Conservation (phyloP, 2,888 invertebrate genomes). For the Acanthosepion pharaonis region DNA sequence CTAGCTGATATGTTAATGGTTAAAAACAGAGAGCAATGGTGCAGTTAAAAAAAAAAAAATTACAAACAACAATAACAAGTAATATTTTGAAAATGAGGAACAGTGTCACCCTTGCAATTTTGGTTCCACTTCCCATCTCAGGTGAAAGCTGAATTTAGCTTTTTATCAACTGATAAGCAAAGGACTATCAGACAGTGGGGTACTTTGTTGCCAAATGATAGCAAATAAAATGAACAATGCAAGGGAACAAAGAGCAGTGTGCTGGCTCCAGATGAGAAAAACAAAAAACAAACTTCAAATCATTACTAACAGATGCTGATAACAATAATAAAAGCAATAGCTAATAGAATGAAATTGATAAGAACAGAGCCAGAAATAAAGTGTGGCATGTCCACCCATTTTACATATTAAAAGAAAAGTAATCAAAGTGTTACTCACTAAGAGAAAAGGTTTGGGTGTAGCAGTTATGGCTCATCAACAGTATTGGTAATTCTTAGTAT, state of each 20-base stretch:
- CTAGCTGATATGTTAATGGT: not conserved
- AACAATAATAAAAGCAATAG: not conserved
- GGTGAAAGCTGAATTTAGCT: slow-evolving; percentile 12
- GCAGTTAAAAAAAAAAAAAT: not conserved
- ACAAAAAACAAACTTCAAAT: not conserved
- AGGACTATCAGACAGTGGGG: not conserved
- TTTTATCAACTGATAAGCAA: not conserved
- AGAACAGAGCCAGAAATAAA: not conserved
- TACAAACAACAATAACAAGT: not conserved
- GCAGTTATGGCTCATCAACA: no score
- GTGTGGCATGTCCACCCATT: not conserved
- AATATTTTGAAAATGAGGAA: not conserved
- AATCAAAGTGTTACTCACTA: no score
- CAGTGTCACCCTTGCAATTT: not conserved
- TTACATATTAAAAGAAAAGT: not conserved
- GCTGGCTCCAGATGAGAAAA: not conserved
- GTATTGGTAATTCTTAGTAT: no score
- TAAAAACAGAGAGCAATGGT: not conserved
- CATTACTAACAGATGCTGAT: not conserved
- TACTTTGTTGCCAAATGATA: slow-evolving; percentile 7
- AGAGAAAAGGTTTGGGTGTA: no score
- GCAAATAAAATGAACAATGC: not conserved
- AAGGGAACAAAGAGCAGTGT: not conserved
- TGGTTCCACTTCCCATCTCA: not conserved
- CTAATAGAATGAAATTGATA: not conserved